A percentile compares a stretch with the other conserved stretches of the same genome.
Conservation (phyloP, 35 echinoderm and acorn worm species). For the Heliocidaris erythrogramma region DNA sequence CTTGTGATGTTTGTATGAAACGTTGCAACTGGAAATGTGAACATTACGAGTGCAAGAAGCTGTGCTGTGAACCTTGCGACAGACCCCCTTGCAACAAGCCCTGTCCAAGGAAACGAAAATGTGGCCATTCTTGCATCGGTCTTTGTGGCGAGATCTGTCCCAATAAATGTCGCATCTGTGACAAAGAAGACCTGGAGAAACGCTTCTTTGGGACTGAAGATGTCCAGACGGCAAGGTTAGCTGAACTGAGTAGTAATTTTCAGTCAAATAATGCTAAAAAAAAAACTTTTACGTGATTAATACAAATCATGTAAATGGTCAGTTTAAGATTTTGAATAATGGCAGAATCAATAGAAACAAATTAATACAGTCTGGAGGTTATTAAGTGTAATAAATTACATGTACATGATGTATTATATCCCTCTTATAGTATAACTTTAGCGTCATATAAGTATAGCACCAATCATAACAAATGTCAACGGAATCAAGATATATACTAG, state of each 20-base stretch:
- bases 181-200: conserved; percentile 57
- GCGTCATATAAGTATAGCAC: neutral
- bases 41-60: conserved; percentile 46
- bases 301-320: neutral
- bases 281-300: neutral
- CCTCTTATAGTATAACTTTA: neutral
- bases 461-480: neutral
- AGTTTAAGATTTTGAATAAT: neutral
- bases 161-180: conserved; percentile 63
- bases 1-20: conserved; percentile 67
- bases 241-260: conserved; percentile 32
- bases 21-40: conserved; percentile 69
- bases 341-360: neutral
- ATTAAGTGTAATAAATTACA: neutral
- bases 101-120: conserved; percentile 34
- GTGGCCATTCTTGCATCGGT: conserved; percentile 72
- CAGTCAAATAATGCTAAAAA: conserved; percentile 49
- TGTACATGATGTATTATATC: neutral
- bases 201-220: conserved; percentile 73
- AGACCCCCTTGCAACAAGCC: conserved; percentile 54
- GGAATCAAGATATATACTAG: neutral
- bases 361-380: neutral
- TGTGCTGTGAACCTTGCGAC: conserved; percentile 69
- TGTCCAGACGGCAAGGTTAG: conserved; percentile 49
- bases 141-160: conserved; percentile 74